Conservation (phyloP, 2,113 vertebrate species). For the Sminthopsis crassicaudata region DNA sequence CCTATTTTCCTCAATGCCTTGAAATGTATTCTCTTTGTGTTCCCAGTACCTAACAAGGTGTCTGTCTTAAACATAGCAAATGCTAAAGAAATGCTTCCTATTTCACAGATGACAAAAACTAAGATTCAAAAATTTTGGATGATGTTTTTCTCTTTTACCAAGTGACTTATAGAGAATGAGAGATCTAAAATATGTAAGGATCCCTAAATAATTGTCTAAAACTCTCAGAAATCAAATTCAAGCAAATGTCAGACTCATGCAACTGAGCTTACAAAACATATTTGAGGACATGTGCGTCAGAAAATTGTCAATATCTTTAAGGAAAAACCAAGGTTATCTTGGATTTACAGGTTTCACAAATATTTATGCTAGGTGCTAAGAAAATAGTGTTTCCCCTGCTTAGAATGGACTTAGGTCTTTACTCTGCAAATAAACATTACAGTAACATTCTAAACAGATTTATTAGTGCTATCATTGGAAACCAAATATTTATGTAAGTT, state of each 20-base stretch:
- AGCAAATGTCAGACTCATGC: conserved; percentile 36
- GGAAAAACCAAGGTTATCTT: conserved; percentile 87
- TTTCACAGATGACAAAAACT: neutral
- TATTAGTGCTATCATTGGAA: conserved; percentile 91
- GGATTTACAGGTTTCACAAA: conserved; percentile 91
- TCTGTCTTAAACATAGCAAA: neutral
- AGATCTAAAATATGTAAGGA: neutral
- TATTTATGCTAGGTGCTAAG: conserved; percentile 96
- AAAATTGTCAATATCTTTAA: conserved; percentile 87
- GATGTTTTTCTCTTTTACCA: neutral
- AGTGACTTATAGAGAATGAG: neutral
- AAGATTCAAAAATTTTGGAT: neutral
- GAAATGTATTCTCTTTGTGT: neutral
- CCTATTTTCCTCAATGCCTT: neutral
- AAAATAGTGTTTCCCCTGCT: conserved; percentile 86
- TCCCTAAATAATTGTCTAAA: neutral
- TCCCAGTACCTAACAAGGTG: neutral
- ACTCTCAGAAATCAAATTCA: conserved; percentile 5
- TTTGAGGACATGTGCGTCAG: conserved; percentile 81
- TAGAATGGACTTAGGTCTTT: conserved; percentile 88
- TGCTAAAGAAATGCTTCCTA: neutral
- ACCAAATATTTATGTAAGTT: conserved; percentile 94
- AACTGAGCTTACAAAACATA: conserved; percentile 29
- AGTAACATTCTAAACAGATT: conserved; percentile 92
- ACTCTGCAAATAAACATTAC: conserved; percentile 89